These are phyloP conservation scores for Merluccius polli DNA, from an alignment of 2,797 vertebrate genomes.

Conservation along the genomic window DNA sequence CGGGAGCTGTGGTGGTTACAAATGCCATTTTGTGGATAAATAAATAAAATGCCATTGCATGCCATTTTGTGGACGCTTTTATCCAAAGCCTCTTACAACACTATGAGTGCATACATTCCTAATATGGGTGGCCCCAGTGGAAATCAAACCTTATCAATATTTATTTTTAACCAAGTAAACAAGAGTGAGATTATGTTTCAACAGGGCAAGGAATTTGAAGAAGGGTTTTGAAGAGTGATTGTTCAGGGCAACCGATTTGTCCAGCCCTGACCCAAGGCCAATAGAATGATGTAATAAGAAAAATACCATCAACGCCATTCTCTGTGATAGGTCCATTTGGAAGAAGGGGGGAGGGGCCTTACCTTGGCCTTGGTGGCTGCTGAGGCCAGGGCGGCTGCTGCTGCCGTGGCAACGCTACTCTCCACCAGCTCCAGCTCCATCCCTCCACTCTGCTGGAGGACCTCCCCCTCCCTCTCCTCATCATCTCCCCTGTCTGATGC, in stretches of 20 bases:
- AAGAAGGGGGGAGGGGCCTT: slow-evolving; percentile 31
- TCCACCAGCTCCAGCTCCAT: slow-evolving; percentile 88
- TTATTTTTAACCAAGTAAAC: background rate
- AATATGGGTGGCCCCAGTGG: too few relatives aligned
- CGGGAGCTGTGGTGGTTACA: too few relatives aligned
- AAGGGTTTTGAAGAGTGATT: background rate
- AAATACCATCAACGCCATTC: background rate
- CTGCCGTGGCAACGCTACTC: slow-evolving; percentile 86
- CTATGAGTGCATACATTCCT: too few relatives aligned
- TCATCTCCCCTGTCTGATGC: slow-evolving; percentile 67
- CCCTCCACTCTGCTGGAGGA: slow-evolving; percentile 74
- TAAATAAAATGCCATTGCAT: too few relatives aligned
- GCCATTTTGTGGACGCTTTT: too few relatives aligned
- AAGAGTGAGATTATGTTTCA: too few relatives aligned
- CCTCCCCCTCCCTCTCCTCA: slow-evolving; percentile 80
- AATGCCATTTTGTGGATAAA: too few relatives aligned
- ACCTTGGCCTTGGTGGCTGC: slow-evolving; percentile 98
- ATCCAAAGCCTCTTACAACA: too few relatives aligned
- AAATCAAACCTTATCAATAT: background rate
- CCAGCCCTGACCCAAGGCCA: background rate
- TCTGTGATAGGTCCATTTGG: background rate
- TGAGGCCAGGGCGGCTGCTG: slow-evolving; percentile 89
- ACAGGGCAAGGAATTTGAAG: background rate
- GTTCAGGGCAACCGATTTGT: background rate
- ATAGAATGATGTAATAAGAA: too few relatives aligned